Evolutionary conservation across 2,888 invertebrate genomes (phyloP).

Genomic region (Cancer borealis): DNA sequence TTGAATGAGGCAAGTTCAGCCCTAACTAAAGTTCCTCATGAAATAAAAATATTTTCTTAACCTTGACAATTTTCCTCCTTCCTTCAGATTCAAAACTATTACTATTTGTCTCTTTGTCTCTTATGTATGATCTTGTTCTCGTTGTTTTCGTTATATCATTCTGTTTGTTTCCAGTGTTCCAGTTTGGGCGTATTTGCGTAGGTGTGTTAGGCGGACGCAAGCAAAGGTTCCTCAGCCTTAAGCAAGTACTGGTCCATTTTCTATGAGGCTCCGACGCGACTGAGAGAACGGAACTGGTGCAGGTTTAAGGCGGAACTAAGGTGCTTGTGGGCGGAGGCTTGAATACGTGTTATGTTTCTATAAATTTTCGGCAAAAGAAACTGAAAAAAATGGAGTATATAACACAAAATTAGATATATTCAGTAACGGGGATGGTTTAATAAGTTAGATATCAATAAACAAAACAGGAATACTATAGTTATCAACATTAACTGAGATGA

Average conservation of each 20-base stretch:
- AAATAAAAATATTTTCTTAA: neutral
- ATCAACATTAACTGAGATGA: neutral
- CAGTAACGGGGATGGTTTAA: neutral
- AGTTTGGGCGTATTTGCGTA: neutral
- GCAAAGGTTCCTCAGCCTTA: slow-evolving; percentile 23
- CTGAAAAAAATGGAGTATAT: neutral
- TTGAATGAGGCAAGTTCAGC: neutral
- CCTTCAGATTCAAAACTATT: neutral
- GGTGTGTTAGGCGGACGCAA: neutral
- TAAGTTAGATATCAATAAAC: neutral
- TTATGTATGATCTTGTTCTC: neutral
- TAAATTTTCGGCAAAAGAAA: neutral
- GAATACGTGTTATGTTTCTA: neutral
- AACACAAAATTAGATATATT: neutral
- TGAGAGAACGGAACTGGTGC: neutral
- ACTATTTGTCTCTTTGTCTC: neutral
- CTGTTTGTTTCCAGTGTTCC: neutral
- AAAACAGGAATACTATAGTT: neutral
- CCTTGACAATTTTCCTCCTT: neutral
- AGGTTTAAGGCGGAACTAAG: neutral
- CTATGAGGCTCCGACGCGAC: neutral
- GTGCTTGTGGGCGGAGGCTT: neutral
- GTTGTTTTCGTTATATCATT: neutral
- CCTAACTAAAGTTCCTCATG: neutral
- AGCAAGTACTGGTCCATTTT: slow-evolving; percentile 34